Evolutionary conservation across 2,113 vertebrate species (phyloP).

Genomic region (Megalops atlanticus): DNA sequence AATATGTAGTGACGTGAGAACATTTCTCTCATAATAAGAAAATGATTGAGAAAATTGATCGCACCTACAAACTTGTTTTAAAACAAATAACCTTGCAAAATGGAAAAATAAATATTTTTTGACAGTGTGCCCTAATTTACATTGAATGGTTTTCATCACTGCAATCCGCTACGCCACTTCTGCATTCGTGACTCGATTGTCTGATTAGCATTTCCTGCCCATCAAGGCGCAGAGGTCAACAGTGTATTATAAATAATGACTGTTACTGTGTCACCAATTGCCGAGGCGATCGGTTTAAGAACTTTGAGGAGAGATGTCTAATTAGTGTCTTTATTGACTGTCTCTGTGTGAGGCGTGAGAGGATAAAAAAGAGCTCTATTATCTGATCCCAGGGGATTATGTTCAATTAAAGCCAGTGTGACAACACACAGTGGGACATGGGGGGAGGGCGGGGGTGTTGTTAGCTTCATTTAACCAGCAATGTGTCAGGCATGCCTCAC

Average conservation of each 20-base stretch:
- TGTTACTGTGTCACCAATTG: not conserved
- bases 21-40: too few relatives aligned
- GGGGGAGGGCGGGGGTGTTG: not conserved
- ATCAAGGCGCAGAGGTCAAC: not conserved
- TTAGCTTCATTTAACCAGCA: not conserved
- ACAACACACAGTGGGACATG: not conserved
- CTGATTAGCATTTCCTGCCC: not conserved
- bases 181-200: not conserved
- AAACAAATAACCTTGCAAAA: too few relatives aligned
- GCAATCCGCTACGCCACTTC: not conserved
- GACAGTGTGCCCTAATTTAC: too few relatives aligned
- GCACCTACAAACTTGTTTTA: too few relatives aligned
- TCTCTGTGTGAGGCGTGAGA: not conserved
- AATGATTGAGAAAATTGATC: too few relatives aligned
- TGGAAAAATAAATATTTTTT: too few relatives aligned
- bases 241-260: not conserved
- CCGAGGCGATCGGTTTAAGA: not conserved
- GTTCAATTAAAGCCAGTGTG: not conserved
- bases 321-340: not conserved
- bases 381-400: not conserved
- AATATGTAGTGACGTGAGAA: too few relatives aligned
- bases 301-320: not conserved
- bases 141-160: too few relatives aligned
- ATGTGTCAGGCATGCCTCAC: not conserved
- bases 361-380: not conserved